Percentiles rank a stretch among this genome's conserved stretches.
Evolutionary conservation across 2,113 vertebrate species (phyloP).

Genomic region (Sinocyclocheilus anophthalmus): DNA sequence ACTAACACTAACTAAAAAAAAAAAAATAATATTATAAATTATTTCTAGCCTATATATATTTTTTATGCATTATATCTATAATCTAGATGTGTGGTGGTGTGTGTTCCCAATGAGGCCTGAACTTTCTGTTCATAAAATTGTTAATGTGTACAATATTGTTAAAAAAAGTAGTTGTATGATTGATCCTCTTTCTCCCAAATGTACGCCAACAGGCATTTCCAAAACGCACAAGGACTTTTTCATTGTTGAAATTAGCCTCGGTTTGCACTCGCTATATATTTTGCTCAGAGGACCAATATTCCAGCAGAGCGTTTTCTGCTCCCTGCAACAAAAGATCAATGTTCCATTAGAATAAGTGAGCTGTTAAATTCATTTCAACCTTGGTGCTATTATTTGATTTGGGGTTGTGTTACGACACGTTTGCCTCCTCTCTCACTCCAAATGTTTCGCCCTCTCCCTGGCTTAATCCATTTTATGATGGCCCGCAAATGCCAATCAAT

Average conservation of each 20-base stretch:
- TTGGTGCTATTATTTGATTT: slow-evolving; percentile 52
- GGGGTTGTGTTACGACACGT: slow-evolving; percentile 46
- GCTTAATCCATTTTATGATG: slow-evolving; percentile 55
- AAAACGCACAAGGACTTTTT: neutral
- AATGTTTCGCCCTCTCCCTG: slow-evolving; percentile 23
- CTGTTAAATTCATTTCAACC: slow-evolving; percentile 52
- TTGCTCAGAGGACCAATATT: slow-evolving; percentile 39
- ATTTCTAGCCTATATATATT: too few species aligned
- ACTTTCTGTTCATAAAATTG: neutral
- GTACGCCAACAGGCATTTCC: neutral
- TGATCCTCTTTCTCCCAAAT: neutral
- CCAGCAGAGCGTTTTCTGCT: slow-evolving; percentile 34
- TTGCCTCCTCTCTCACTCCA: slow-evolving; percentile 41
- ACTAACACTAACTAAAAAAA: too few species aligned
- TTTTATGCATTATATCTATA: too few species aligned
- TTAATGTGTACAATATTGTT: neutral
- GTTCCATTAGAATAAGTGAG: slow-evolving; percentile 50
- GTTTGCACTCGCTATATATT: slow-evolving; percentile 8
- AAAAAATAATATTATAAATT: too few species aligned
- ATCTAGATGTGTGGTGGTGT: too few species aligned
- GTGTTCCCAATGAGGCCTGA: neutral
- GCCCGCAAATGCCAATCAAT: slow-evolving; percentile 56
- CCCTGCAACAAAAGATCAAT: slow-evolving; percentile 40
- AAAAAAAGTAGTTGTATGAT: neutral
- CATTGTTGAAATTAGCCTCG: neutral